Evolutionary conservation across 2,113 vertebrate species (phyloP), one percentile per base, ranked within the genome.

Genomic region (Bubo blakistoni): DNA sequence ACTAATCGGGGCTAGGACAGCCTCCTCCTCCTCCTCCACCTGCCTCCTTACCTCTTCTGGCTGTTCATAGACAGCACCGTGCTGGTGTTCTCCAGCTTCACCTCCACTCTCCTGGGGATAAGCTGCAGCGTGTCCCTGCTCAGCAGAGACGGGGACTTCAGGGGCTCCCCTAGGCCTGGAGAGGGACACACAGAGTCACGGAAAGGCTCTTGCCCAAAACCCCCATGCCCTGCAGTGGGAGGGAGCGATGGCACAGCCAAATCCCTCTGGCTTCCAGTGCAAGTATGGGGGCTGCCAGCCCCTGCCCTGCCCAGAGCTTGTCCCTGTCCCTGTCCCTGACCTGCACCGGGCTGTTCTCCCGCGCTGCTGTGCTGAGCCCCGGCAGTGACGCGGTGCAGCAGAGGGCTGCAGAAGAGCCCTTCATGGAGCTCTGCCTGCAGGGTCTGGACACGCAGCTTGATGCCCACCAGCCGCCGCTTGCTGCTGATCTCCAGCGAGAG

Each of bases 1-100:
- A 2, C 6, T 29, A 24, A 26, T 3, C 1, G 1, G 54, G 47
- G 32, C 19, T 44, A 11, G 1, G 29, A 40, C 11, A 66, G 58
- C 26, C 51, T 71, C 51, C 16, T 13, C 36, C 65, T 85, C 69
- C 16, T 13, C 36, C 65, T 85, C 69, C 16, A 30, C 30, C 47
- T 47, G 24, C 20, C 32, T 18, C 40, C 87, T 98, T 90, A 99
- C 99, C 98, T 98, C 95, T 99, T 99, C 94, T 99, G 99, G 98
- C 99, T 99, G 92, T 99, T 99, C 99, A 99, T 99, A 32, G 99
- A 99, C 62, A 99, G 97, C 26, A 99, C 99, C 44, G 99, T 91
- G 63, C 98, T 99, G 51, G 98, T 99, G 86, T 98, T 99, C 96
- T 99, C 99, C 97, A 99, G 98, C 90, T 99, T 98, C 98, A 99